Evolutionary conservation across 2,888 invertebrate species (phyloP).

Genomic region (Stratiomys singularior): DNA sequence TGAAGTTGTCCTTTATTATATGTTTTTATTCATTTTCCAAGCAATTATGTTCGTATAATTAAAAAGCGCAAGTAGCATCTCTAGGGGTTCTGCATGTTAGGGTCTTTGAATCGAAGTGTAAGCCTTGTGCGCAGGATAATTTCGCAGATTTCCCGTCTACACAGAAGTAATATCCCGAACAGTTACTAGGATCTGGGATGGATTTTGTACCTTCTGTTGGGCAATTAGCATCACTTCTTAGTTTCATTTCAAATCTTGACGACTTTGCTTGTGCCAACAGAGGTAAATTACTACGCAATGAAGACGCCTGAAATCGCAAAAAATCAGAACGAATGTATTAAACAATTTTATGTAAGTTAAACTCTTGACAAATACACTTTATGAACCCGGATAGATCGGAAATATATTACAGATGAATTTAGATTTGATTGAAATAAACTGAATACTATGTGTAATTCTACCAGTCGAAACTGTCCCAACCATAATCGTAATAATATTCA

Average conservation of each 20-base stretch:
- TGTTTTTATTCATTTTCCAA: too few relatives aligned
- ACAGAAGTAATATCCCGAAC: conserved; percentile 60
- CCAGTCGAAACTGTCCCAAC: not conserved
- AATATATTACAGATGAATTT: not conserved
- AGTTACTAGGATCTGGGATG: conserved; percentile 55
- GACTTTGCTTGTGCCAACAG: not conserved
- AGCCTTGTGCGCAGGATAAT: conserved; percentile 62
- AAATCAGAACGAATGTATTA: too few relatives aligned
- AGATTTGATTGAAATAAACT: too few relatives aligned
- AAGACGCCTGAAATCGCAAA: conserved; percentile 53
- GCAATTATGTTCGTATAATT: too few relatives aligned
- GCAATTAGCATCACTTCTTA: conserved; percentile 53
- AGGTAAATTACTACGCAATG: not conserved
- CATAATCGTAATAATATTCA: conserved; percentile 57
- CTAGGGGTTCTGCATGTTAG: conserved; percentile 59
- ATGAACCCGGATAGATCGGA: too few relatives aligned
- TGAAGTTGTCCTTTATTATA: too few relatives aligned
- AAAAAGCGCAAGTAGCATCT: conserved; percentile 2
- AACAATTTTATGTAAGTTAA: too few relatives aligned
- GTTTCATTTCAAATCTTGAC: not conserved
- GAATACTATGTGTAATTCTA: not conserved
- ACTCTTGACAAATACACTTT: too few relatives aligned
- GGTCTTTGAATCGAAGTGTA: conserved; percentile 57
- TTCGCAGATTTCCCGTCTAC: conserved; percentile 59
- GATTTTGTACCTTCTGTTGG: conserved; percentile 59